Base-by-base conservation (phyloP, 2,797 vertebrate genomes). In the Hydrolagus colliei region DNA sequence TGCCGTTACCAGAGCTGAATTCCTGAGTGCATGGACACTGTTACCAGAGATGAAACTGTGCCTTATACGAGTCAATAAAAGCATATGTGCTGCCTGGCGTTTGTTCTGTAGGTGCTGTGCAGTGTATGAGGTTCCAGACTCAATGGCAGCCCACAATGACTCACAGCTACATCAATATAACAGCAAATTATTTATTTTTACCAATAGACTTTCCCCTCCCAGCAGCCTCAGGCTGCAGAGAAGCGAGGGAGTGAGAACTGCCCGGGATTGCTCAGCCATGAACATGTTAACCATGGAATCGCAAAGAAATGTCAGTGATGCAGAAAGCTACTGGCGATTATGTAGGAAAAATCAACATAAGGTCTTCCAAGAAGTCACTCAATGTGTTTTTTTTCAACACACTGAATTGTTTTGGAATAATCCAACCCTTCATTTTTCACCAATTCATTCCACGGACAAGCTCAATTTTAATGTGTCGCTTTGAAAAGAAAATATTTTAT, bases 111-210 rank as follows among this genome's bases (percentile, higher is more conserved):
- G 72, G 13, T 32, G 52, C 71, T 73, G 20, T 61, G 16, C 27
- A 41, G 62, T 72, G 85, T 71, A 68, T 59, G 79, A 74, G 22
- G 22, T 12, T 86, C 71, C 82, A 77, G 76, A 86, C n/a, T 32
- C 59, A 77, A 62, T 71, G 76, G 65, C 68, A 74, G 79, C 59
- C 61, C 72, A 67, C 68, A 32, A 41, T 86, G 76, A 86, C 86
- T 86, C 77, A 86, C 78, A 20, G 52, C 22, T 67, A 86, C 86
- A 72, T 73, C 78, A 86, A 80, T 73, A 72, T 72, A 63, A n/a
- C 27, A 84, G 78, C n/a, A 61, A 86, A 77, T 61, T 62, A 73
- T 73, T 73, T 65, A 74, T 84, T 86, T 67, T 79, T 68, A 72
- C 32, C 27, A 11, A 27, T 52, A 73, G 86, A 63, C 67, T 73